Conservation (phyloP, 2,113 vertebrate genomes). For the Colinus virginianus region DNA sequence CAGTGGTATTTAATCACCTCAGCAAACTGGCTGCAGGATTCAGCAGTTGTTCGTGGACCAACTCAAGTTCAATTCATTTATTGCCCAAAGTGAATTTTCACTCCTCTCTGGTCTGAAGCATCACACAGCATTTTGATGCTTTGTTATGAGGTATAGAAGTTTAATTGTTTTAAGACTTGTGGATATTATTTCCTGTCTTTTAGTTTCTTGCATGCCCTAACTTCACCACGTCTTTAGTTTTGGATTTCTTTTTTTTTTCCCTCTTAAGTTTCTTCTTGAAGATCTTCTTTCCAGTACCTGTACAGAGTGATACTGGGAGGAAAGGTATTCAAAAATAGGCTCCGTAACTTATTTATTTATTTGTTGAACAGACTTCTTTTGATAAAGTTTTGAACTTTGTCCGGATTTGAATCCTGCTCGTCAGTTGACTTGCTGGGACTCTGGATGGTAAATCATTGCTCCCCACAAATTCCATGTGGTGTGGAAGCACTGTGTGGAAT, state of each 20-base stretch:
- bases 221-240: not conserved
- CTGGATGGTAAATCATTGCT: fast-evolving
- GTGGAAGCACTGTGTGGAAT: not conserved
- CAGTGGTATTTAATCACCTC: not conserved
- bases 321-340: not conserved
- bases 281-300: not conserved
- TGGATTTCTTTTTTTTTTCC: not conserved
- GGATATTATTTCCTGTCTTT: not conserved
- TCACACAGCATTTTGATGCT: not conserved
- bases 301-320: not conserved
- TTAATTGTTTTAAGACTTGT: not conserved
- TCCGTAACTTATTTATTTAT: not conserved
- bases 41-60: not conserved
- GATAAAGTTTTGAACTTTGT: not conserved
- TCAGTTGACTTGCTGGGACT: not conserved
- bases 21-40: not conserved
- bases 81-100: not conserved
- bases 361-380: not conserved
- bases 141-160: not conserved
- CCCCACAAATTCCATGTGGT: not conserved
- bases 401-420: not conserved
- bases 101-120: not conserved
- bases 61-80: not conserved
- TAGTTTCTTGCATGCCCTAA: not conserved
- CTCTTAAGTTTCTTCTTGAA: not conserved